Conservation (phyloP, 2,113 vertebrate species). For the Tinamus guttatus region DNA sequence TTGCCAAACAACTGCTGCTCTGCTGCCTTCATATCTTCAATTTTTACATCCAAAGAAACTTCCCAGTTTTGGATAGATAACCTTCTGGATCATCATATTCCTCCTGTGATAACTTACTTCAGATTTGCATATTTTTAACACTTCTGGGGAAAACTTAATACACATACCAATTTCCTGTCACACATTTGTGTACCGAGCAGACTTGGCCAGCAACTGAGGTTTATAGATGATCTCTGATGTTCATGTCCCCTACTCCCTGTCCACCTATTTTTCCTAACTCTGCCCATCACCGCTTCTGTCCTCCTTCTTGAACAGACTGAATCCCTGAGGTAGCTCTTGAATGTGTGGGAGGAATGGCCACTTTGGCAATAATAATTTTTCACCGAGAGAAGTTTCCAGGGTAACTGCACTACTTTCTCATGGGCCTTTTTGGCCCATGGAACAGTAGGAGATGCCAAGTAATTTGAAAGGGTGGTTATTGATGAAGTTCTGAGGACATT, state of each 20-base stretch:
- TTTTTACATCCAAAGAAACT: background rate
- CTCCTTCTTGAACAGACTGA: background rate
- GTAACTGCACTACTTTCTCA: background rate
- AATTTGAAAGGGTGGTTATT: background rate
- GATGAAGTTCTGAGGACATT: background rate
- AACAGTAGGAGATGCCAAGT: background rate
- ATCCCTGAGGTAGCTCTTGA: background rate
- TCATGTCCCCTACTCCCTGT: background rate
- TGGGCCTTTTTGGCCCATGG: background rate
- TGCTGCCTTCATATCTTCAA: background rate
- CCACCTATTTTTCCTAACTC: background rate
- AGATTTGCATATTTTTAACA: background rate
- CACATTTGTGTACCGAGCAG: background rate
- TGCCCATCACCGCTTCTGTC: background rate
- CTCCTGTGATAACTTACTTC: background rate
- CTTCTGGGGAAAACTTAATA: background rate
- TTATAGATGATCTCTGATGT: background rate
- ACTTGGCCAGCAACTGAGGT: background rate
- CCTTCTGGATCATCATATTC: background rate
- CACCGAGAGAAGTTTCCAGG: accelerated
- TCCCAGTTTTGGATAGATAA: background rate
- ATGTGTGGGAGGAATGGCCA: background rate
- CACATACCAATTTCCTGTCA: background rate
- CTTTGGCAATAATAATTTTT: background rate
- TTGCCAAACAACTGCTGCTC: background rate